phyloP scores from a whole-genome alignment of 2,888 invertebrate genomes.

The Herminia tarsipennalis region DNA sequence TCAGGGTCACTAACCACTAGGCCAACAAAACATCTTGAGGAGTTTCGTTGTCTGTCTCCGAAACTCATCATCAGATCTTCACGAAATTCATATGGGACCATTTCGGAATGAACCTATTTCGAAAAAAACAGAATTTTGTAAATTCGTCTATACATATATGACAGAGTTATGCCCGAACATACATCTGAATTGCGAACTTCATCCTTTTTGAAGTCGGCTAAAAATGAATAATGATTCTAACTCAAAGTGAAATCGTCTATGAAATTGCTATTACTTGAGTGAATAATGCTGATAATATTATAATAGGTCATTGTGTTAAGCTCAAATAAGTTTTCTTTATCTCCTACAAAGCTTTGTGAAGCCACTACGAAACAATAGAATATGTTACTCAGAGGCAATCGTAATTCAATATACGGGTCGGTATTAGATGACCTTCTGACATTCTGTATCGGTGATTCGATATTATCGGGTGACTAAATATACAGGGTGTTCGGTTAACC shows the following conservation, averaged over 20 bases:
- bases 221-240: background rate
- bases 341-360: constrained; percentile 5
- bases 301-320: constrained; percentile 1
- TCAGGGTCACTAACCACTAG: too few species aligned
- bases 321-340: constrained; percentile 8
- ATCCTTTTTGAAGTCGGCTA: too few species aligned
- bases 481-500: too few species aligned
- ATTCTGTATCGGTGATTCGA: constrained; percentile 4
- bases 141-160: too few species aligned
- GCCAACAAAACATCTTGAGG: too few species aligned
- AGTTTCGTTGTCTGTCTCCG: too few species aligned
- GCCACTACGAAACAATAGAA: constrained; percentile 10
- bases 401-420: constrained; percentile 11
- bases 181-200: too few species aligned
- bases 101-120: too few species aligned
- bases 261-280: background rate
- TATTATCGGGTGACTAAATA: constrained; percentile 6
- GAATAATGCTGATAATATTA: constrained; percentile 4
- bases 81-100: too few species aligned
- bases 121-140: too few species aligned
- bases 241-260: background rate
- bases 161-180: too few species aligned
- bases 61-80: too few species aligned
- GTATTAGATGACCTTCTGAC: constrained; percentile 14
- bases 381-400: constrained; percentile 7